Evolutionary conservation across 2,888 invertebrate species (phyloP).

Genomic region (Aporophyla lueneburgensis): DNA sequence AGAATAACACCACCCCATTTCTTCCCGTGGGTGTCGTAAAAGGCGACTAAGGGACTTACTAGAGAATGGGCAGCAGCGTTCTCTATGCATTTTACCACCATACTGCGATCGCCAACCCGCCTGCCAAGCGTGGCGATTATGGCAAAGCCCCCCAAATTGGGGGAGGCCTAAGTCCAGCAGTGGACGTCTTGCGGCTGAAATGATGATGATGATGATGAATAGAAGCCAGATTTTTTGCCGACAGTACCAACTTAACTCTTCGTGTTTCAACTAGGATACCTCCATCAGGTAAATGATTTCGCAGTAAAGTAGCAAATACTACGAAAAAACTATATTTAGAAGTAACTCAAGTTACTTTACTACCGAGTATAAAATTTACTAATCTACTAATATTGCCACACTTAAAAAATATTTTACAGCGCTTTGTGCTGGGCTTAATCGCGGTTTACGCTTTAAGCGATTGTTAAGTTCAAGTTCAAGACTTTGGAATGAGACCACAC

Average conservation of each 20-base stretch:
- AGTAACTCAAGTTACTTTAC: slow-evolving; percentile 8
- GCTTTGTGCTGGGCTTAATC: neutral
- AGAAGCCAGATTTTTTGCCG: neutral
- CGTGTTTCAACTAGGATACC: neutral
- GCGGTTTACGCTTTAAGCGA: neutral
- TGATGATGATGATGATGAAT: too few species aligned
- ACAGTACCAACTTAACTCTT: neutral
- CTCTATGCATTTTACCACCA: too few species aligned
- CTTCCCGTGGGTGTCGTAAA: too few species aligned
- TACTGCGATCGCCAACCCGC: too few species aligned
- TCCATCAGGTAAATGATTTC: neutral
- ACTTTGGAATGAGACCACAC: neutral
- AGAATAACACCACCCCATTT: too few species aligned
- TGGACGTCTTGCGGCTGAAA: too few species aligned
- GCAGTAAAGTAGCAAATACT: neutral
- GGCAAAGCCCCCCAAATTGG: too few species aligned
- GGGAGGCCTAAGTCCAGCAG: too few species aligned
- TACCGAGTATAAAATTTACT: slow-evolving; percentile 1
- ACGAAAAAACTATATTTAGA: slow-evolving; percentile 3
- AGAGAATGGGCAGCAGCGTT: too few species aligned
- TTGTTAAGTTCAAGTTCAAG: neutral
- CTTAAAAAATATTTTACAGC: neutral
- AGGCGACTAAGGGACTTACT: too few species aligned
- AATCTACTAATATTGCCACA: neutral
- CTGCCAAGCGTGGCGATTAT: too few species aligned